Conservation (phyloP, 2,797 vertebrate genomes). For the Danio choprae region DNA sequence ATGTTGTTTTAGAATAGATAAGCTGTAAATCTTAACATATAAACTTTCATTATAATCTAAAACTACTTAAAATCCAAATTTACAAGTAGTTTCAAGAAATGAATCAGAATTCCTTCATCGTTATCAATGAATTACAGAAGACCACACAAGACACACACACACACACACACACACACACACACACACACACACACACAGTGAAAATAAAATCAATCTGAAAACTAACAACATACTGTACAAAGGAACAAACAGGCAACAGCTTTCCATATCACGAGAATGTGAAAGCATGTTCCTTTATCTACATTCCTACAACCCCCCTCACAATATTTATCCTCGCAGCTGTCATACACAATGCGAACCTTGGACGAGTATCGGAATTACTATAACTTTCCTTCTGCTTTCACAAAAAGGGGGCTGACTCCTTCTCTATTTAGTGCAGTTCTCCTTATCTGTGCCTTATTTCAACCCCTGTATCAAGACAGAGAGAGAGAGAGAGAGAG, state of each 20-base stretch:
- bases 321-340: constrained; percentile 66
- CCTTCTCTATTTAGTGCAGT: constrained; percentile 68
- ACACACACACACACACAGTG: not conserved
- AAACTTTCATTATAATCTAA: not conserved
- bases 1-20: not conserved
- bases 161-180: not conserved
- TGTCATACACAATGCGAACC: constrained; percentile 65
- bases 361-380: constrained; percentile 72
- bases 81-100: not conserved
- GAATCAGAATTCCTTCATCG: not conserved
- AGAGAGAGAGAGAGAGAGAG: constrained; percentile 41
- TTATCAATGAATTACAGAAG: not conserved
- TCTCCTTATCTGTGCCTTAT: constrained; percentile 79
- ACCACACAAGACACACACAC: not conserved
- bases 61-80: not conserved
- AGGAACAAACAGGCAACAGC: not conserved
- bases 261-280: constrained; percentile 9
- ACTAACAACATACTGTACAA: not conserved
- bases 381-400: constrained; percentile 74
- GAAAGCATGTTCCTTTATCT: constrained; percentile 56
- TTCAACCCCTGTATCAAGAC: constrained; percentile 70
- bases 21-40: not conserved
- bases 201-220: not conserved
- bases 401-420: constrained; percentile 70
- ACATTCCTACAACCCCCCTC: constrained; percentile 66